Conservation (phyloP, 2,888 invertebrate species). For the Trissolcus japonicus region DNA sequence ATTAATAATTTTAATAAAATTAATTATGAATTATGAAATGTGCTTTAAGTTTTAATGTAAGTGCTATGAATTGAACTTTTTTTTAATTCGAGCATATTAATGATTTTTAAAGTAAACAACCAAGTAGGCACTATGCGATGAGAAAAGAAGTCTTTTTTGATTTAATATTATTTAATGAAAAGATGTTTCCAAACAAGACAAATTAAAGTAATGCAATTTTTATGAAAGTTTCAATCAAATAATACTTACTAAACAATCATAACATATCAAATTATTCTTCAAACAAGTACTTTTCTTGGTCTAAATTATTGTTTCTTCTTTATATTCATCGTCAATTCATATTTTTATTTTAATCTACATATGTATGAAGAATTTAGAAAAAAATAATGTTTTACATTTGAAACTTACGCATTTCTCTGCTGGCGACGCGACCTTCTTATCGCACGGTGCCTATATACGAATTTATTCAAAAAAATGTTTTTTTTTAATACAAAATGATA, state of each 20-base stretch:
- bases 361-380: background rate
- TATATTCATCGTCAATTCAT: too few relatives aligned
- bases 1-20: too few relatives aligned
- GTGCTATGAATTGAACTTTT: background rate
- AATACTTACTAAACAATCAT: too few relatives aligned
- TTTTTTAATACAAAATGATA: conserved; percentile 19
- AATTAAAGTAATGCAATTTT: too few relatives aligned
- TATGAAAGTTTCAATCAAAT: too few relatives aligned
- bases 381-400: conserved; percentile 21
- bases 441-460: conserved; percentile 30
- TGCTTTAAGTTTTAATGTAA: background rate
- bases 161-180: background rate
- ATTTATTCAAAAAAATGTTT: conserved; percentile 23
- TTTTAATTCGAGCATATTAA: conserved; percentile 10
- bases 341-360: background rate
- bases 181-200: background rate
- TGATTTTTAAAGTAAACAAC: background rate
- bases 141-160: conserved; percentile 1
- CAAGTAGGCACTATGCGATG: conserved; percentile 26
- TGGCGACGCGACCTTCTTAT: conserved; percentile 15
- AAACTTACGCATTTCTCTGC: conserved; percentile 29
- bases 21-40: too few relatives aligned
- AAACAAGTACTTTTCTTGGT: background rate
- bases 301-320: too few relatives aligned
- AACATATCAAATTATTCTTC: background rate